phyloP scores from a whole-genome alignment of 2,797 vertebrate species.

The Cygnus olor region DNA sequence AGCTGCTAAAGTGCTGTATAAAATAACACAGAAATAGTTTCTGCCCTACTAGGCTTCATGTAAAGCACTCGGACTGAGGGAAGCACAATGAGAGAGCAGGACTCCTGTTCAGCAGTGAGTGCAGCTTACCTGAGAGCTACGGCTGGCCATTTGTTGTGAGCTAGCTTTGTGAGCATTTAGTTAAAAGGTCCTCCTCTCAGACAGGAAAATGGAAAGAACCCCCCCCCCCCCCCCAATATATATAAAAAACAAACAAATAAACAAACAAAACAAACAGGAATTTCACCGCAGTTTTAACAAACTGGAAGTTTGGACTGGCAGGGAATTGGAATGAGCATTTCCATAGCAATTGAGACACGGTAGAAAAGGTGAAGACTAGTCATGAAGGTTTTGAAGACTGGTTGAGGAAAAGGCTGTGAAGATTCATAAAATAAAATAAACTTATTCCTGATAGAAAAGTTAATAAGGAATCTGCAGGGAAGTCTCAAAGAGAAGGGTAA shows the following conservation, averaged over 20 bases:
- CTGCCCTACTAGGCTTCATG: background rate
- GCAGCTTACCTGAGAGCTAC: background rate
- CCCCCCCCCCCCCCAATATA: no score
- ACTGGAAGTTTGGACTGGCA: background rate
- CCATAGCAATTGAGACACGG: background rate
- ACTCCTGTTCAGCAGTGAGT: background rate
- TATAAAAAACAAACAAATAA: background rate
- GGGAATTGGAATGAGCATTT: background rate
- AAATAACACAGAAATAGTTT: background rate
- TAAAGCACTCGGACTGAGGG: background rate
- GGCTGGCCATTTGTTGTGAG: accelerated
- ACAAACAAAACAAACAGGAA: background rate
- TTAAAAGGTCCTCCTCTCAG: background rate
- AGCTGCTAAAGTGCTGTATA: background rate
- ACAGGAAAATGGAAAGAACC: background rate
- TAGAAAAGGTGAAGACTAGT: background rate
- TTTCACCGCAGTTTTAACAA: background rate
- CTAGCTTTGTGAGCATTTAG: background rate
- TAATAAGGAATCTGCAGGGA: background rate
- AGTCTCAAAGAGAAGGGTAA: background rate
- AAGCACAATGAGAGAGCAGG: accelerated
- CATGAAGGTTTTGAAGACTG: background rate
- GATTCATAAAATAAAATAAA: background rate
- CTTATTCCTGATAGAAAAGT: background rate
- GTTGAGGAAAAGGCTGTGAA: background rate